Base-by-base conservation (phyloP, 2,797 vertebrate species). In the Sternarchorhynchus goeldii region DNA sequence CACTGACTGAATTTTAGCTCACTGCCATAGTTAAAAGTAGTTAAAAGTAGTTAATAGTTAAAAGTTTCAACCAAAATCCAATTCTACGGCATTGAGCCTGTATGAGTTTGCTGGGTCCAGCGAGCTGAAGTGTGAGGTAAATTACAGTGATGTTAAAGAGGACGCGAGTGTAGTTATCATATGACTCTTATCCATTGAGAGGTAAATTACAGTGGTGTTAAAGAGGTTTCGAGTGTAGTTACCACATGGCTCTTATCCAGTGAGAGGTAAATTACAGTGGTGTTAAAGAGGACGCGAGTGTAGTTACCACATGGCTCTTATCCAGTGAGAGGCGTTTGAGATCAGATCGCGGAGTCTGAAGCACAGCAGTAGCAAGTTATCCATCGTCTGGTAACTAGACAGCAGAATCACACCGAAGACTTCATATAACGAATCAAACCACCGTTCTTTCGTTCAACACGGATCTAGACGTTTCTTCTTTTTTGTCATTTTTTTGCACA, bases 281-380 rank as follows among this genome's bases (percentile, higher is more conserved):
- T 89, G 66, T 72, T 75, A 31, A 62, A 68, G 74, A 77, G 76
- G 79, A 83, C 77, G 81, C 74, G 64, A 79, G 82, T 81, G 76
- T 53, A 73, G 82, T 81, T 85, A 85, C 88, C 88, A 89, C 85
- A 87, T 93, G 91, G 92, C 92, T 89, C 68, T 76, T 72, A 50
- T 93, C 93, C 88, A 93, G 91, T 80, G 87, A 76, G 88, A 91
- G 93, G 93, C 89, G 91, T 91, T 88, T 89, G 93, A 92, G 92
- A 93, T 89, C 84, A 84, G 86, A 88, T 84, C 87, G 86, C 90
- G 88, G 75, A 86, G 82, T 50, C 91, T 82, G 88, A 87, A 85
- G 88, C 90, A 90, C 91, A 91, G 91, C 94, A 94, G 88, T 93
- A 83, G 91, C 91, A 88, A 89, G 90, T 88, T 91, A 83, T 90